Evolutionary conservation across 2,888 invertebrate species (phyloP), one percentile per base, ranked within the genome.

Genomic region (Tipula helvola): DNA sequence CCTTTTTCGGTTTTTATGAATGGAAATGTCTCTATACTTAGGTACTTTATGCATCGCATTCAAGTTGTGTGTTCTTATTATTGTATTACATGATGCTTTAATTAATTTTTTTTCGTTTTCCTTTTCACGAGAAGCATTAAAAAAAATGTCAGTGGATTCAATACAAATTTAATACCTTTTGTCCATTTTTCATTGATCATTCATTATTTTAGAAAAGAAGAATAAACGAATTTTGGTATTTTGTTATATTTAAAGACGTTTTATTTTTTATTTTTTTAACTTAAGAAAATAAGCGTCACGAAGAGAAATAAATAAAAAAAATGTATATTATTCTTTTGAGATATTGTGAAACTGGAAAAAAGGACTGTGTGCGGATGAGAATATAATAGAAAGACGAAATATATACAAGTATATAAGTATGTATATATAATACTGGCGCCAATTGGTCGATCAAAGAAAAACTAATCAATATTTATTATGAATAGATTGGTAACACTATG

Each of bases 361-460:
- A 57, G 52, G 52, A 57, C 52, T 57, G 52, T 57, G n/a, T 57
- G n/a, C 52, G 52, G 52, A 16, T 57, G 52, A 16, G 16, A 57
- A 57, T 57, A 57, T 57, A 57, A 57, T 57, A 57, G 52, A 57
- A 57, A 57, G 8, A 57, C 16, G 8, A 16, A 57, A 44, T 16
- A 18, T 57, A 57, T 57, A 57, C 3, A 16, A 7, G 16, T 57
- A 7, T 52, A n/a, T 57, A 57, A 83, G 83, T 36, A 83, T 83
- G 36, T 83, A 83, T 36, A 83, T 83, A 83, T 83, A 83, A 83
- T 83, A 83, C 83, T 83, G 83, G 83, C 83, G 83, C 83, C 83
- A 83, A 83, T 83, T 83, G 83, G 83, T 36, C 83, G 83, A 83
- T 83, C 83, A 83, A 57, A 57, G 52, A 57, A 57, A 57, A 57